phyloP scores from a whole-genome alignment of 2,888 invertebrate species.

The Celastrina argiolus region DNA sequence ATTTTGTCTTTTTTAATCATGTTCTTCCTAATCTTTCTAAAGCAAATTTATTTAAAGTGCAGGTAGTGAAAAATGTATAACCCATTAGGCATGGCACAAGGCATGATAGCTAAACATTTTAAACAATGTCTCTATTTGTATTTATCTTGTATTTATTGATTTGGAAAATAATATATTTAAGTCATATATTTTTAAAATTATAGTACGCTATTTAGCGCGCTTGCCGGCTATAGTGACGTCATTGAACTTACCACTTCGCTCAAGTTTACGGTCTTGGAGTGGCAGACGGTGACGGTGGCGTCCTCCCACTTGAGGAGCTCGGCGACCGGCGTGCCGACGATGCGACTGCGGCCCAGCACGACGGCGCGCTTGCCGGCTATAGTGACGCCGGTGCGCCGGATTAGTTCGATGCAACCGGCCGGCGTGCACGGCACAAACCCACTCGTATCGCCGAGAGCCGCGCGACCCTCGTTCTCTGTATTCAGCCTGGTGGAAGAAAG shows the following conservation, averaged over 20 bases:
- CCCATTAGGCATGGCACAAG: too few relatives aligned
- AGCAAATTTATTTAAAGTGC: too few relatives aligned
- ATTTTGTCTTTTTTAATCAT: too few relatives aligned
- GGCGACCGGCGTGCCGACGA: slow-evolving; percentile 97
- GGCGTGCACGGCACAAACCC: slow-evolving; percentile 98
- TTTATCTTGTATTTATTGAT: too few relatives aligned
- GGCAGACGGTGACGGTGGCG: slow-evolving; percentile 98
- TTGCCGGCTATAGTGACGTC: neutral
- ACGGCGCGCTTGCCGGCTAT: slow-evolving; percentile 92
- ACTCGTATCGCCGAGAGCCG: slow-evolving; percentile 91
- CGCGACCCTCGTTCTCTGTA: slow-evolving; percentile 94
- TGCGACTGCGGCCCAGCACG: slow-evolving; percentile 97
- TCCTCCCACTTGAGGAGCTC: slow-evolving; percentile 97
- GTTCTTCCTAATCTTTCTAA: too few relatives aligned
- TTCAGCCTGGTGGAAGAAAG: too few relatives aligned
- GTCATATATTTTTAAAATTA: too few relatives aligned
- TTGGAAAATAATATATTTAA: too few relatives aligned
- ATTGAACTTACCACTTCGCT: slow-evolving; percentile 80
- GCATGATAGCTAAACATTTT: too few relatives aligned
- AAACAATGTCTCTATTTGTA: too few relatives aligned
- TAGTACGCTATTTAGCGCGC: neutral
- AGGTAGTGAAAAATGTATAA: too few relatives aligned
- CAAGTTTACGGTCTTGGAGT: slow-evolving; percentile 93
- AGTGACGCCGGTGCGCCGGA: slow-evolving; percentile 85
- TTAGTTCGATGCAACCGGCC: slow-evolving; percentile 94